Percentiles rank a stretch among this genome's conserved stretches.
These are phyloP conservation scores for Myotis pilosus DNA, from an alignment of 2,797 vertebrate species.

Conservation along the genomic window DNA sequence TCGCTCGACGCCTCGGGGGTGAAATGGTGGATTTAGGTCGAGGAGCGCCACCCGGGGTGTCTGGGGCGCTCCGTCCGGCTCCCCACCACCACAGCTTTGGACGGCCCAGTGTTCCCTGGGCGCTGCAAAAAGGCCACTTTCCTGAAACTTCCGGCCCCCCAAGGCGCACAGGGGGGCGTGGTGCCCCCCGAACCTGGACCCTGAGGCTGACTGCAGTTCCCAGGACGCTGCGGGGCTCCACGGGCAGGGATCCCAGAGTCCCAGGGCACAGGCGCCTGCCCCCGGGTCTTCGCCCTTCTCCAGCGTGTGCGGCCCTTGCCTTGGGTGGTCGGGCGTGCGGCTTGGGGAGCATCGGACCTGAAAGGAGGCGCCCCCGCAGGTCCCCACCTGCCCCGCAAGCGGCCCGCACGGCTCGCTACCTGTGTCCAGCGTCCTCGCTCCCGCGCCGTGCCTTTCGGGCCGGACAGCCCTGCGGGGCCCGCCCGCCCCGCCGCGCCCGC, in stretches of 20 bases:
- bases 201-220: not conserved
- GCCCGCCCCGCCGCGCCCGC: not conserved
- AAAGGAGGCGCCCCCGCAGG: not conserved
- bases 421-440: not conserved
- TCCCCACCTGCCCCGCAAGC: not conserved
- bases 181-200: not conserved
- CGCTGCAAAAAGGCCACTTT: not conserved
- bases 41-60: not conserved
- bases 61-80: not conserved
- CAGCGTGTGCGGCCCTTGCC: not conserved
- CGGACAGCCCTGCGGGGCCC: fast-evolving
- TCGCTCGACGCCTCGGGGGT: not conserved
- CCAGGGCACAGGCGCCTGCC: not conserved
- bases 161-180: not conserved
- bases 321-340: not conserved
- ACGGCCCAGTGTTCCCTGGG: not conserved
- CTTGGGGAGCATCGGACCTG: fast-evolving
- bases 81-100: not conserved
- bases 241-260: too few species aligned
- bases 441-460: not conserved
- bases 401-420: not conserved
- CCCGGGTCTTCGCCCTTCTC: not conserved
- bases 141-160: not conserved
- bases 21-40: not conserved
- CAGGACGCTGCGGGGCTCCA: not conserved